A percentile compares a stretch with the other conserved stretches of the same genome.
Evolutionary conservation across 53 echinoderm and acorn worm genomes (phyloP).

Genomic region (Temnopleurus reevesii): DNA sequence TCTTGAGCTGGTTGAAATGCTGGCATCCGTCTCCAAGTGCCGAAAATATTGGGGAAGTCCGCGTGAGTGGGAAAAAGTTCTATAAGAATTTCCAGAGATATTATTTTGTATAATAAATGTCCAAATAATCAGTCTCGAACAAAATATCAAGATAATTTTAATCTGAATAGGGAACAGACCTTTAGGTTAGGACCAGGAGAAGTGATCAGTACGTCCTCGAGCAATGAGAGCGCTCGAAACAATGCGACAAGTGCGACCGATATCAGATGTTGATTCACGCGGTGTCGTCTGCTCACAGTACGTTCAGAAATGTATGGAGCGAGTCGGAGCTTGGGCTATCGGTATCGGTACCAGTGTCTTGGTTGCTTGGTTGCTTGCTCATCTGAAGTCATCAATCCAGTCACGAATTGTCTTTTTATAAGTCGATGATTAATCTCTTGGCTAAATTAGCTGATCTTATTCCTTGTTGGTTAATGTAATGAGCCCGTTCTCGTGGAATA

Average conservation of each 20-base stretch:
- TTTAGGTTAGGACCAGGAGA: background rate
- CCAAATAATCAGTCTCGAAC: background rate
- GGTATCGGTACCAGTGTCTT: background rate
- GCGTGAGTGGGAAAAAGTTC: background rate
- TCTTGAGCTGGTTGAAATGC: background rate
- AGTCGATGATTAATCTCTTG: no score
- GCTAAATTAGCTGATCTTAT: no score
- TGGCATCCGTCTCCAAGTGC: background rate
- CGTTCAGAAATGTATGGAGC: background rate
- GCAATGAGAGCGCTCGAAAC: constrained; percentile 2
- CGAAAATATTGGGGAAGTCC: background rate
- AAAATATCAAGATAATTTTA: background rate
- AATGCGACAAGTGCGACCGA: constrained; percentile 11
- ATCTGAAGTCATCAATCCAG: no score
- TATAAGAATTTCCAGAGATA: background rate
- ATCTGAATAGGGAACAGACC: background rate
- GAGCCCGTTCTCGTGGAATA: no score
- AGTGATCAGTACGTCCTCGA: background rate
- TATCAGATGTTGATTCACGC: background rate
- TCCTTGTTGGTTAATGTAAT: no score
- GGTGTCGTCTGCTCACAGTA: background rate
- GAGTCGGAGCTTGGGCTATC: background rate
- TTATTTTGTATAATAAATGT: background rate
- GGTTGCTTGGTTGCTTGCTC: no score
- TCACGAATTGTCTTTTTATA: no score